Percentiles rank a stretch among this genome's conserved stretches.
Conservation (phyloP, 2,113 vertebrate species). For the Ursus arctos region DNA sequence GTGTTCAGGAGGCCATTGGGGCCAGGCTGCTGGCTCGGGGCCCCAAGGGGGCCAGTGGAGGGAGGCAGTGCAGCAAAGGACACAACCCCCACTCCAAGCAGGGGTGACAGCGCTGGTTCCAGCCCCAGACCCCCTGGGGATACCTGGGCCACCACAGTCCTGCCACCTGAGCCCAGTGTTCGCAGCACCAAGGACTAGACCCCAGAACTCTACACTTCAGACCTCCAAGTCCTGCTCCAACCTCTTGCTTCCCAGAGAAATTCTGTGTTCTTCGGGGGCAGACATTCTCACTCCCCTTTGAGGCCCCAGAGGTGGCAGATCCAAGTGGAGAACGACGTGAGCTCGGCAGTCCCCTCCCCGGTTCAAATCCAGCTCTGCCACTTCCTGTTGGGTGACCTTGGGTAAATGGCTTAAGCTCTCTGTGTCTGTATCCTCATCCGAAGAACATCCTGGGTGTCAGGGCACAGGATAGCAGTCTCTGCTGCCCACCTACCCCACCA, state of each 20-base stretch:
- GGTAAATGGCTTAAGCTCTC: background rate
- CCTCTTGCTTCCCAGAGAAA: background rate
- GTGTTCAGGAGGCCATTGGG: background rate
- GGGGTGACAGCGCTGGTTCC: background rate
- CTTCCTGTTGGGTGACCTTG: background rate
- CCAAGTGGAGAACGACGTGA: accelerated
- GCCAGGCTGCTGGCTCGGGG: background rate
- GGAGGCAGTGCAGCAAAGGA: background rate
- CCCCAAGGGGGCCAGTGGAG: background rate
- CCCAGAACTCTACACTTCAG: background rate
- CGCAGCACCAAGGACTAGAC: background rate
- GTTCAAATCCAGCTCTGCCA: background rate
- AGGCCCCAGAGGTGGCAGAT: background rate
- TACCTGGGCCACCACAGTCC: background rate
- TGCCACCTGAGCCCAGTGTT: background rate
- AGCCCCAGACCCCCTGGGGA: background rate
- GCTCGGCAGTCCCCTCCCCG: background rate
- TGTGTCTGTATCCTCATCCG: background rate
- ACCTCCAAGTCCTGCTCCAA: background rate
- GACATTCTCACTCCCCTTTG: background rate
- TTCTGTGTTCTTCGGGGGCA: background rate
- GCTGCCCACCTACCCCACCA: background rate
- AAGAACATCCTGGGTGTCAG: background rate
- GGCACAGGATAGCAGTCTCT: background rate
- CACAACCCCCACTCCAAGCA: background rate